These are phyloP conservation scores for Maniola hyperantus DNA, from an alignment of 2,888 invertebrate species.

Conservation along the genomic window DNA sequence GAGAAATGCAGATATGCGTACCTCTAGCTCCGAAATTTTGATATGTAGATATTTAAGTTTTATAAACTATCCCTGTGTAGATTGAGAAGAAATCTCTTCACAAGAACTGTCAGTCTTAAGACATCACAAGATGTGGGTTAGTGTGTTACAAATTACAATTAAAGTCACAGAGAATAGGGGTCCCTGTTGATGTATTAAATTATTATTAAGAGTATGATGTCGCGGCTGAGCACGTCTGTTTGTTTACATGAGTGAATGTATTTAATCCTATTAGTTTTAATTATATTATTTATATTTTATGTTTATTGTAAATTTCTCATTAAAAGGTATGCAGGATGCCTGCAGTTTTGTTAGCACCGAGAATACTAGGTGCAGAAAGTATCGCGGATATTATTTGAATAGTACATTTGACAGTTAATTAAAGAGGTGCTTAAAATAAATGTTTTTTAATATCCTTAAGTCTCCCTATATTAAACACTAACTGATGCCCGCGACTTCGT, in stretches of 20 bases:
- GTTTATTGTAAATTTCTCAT: slow-evolving; percentile 60
- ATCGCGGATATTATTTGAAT: slow-evolving; percentile 71
- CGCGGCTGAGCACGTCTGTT: slow-evolving; percentile 59
- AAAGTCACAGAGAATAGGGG: neutral
- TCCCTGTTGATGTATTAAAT: slow-evolving; percentile 53
- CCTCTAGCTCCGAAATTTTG: too few relatives aligned
- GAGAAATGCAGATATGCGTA: too few relatives aligned
- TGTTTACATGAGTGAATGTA: slow-evolving; percentile 73
- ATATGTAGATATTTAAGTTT: too few relatives aligned
- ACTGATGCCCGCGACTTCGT: too few relatives aligned
- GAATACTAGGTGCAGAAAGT: slow-evolving; percentile 62
- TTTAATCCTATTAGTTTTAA: slow-evolving; percentile 77
- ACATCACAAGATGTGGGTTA: neutral
- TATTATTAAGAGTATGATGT: slow-evolving; percentile 55
- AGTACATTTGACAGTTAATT: slow-evolving; percentile 76
- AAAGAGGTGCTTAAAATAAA: slow-evolving; percentile 76
- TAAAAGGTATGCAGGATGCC: slow-evolving; percentile 56
- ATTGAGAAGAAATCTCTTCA: too few relatives aligned
- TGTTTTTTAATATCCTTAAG: neutral
- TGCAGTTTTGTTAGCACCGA: slow-evolving; percentile 63
- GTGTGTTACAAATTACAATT: neutral
- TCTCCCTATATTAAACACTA: neutral
- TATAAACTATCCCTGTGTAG: too few relatives aligned
- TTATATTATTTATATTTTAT: slow-evolving; percentile 64
- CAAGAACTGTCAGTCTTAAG: too few relatives aligned